Conservation (phyloP, 2,113 vertebrate genomes). For the Perccottus glenii region DNA sequence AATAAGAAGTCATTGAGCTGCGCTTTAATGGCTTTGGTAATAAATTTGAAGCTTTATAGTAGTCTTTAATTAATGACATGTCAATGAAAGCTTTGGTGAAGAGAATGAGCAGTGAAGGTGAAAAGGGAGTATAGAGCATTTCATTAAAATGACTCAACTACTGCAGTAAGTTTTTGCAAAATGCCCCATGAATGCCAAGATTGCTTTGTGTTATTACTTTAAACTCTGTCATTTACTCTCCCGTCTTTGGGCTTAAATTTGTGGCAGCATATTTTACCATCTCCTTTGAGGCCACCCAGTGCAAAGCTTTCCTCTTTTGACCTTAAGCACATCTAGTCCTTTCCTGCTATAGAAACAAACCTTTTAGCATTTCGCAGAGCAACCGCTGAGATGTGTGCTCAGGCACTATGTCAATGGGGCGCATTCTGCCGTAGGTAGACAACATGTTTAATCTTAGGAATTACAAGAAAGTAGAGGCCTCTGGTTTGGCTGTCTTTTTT, state of each 20-base stretch:
- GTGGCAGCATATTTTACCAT: slow-evolving; percentile 35
- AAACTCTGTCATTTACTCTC: slow-evolving; percentile 37
- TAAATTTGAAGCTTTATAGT: slow-evolving; percentile 19
- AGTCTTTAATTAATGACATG: slow-evolving; percentile 32
- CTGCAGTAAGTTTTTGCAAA: slow-evolving; percentile 11
- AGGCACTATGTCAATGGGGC: slow-evolving; percentile 49
- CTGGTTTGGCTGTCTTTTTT: slow-evolving; percentile 40
- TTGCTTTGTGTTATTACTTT: slow-evolving; percentile 45
- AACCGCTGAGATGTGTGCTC: slow-evolving; percentile 39
- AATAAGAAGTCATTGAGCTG: slow-evolving; percentile 27
- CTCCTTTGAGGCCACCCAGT: slow-evolving; percentile 27
- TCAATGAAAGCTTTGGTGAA: slow-evolving; percentile 20
- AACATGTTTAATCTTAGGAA: slow-evolving; percentile 71
- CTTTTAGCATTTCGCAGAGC: slow-evolving; percentile 56
- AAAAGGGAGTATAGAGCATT: slow-evolving; percentile 9
- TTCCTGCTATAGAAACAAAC: slow-evolving; percentile 27
- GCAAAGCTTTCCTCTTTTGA: slow-evolving; percentile 42
- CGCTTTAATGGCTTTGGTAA: slow-evolving; percentile 5
- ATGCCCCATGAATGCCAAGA: slow-evolving; percentile 61
- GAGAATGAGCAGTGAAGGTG: slow-evolving; percentile 42
- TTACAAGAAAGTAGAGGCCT: slow-evolving; percentile 49
- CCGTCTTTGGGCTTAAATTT: slow-evolving; percentile 36
- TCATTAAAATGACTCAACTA: neutral
- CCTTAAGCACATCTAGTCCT: slow-evolving; percentile 36
- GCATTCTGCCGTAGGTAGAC: slow-evolving; percentile 60